Percentiles rank a stretch among this genome's conserved stretches.
Conservation (phyloP, 64 coral and sea anemone species). For the Montipora foliosa region DNA sequence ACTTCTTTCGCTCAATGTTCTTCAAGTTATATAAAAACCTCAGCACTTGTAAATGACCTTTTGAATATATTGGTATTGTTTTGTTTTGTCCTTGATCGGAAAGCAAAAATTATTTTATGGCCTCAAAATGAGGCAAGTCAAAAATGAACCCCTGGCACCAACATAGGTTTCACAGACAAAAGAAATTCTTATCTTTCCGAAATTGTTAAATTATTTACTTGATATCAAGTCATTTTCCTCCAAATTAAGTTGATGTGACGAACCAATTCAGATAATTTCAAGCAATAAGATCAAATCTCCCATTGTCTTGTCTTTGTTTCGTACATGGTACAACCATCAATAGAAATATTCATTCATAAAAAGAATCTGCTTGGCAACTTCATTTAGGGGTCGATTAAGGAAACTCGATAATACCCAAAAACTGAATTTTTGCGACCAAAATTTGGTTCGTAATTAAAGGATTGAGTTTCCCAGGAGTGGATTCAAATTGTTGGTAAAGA, state of each 20-base stretch:
- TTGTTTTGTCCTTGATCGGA: neutral
- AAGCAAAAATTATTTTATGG: neutral
- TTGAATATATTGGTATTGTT: neutral
- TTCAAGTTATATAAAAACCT: neutral
- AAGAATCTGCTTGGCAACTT: neutral
- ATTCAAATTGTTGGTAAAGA: neutral
- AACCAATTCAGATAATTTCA: conserved; percentile 20
- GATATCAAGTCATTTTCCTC: neutral
- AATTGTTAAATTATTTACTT: neutral
- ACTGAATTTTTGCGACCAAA: conserved; percentile 29
- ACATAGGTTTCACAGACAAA: neutral
- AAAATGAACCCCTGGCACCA: neutral
- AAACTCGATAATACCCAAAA: neutral
- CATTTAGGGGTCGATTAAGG: too few species aligned
- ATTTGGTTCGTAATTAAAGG: neutral
- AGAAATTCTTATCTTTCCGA: neutral
- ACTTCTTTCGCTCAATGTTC: neutral
- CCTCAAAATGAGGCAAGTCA: neutral
- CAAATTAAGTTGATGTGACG: neutral
- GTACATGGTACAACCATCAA: neutral
- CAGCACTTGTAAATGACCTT: neutral
- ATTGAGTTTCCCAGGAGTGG: neutral
- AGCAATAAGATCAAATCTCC: neutral
- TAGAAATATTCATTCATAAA: neutral
- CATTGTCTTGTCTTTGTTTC: neutral